Evolutionary conservation across 2,797 vertebrate genomes (phyloP).

Genomic region (Champsocephalus esox): DNA sequence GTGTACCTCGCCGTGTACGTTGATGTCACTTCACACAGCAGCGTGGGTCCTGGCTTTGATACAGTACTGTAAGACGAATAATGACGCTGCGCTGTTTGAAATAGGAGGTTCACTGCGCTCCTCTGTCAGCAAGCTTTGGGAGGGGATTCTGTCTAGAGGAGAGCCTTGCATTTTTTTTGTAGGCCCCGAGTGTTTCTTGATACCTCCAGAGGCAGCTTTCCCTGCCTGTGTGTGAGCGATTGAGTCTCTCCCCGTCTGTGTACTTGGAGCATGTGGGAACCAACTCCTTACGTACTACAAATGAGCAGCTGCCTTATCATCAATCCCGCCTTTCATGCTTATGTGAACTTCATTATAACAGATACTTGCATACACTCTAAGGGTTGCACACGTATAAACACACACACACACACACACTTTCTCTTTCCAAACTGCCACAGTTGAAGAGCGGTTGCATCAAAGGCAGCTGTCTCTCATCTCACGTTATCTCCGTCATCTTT

Average conservation of each 20-base stretch:
- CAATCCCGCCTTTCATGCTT: constrained; percentile 74
- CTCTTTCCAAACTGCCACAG: constrained; percentile 56
- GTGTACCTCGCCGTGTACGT: constrained; percentile 54
- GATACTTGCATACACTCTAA: constrained; percentile 41
- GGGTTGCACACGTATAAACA: constrained; percentile 18
- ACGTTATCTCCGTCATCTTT: constrained; percentile 74
- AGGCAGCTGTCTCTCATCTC: constrained; percentile 74
- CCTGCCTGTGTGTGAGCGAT: constrained; percentile 45
- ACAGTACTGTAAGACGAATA: constrained; percentile 61
- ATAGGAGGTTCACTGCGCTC: constrained; percentile 63
- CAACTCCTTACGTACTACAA: constrained; percentile 61
- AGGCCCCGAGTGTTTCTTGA: constrained; percentile 61
- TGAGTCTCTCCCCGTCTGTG: constrained; percentile 55
- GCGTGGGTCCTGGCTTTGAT: constrained; percentile 75
- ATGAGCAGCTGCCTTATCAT: constrained; percentile 78
- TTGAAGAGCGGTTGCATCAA: constrained; percentile 70
- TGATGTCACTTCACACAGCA: constrained; percentile 77
- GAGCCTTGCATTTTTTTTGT: constrained; percentile 66
- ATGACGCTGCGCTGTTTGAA: constrained; percentile 65
- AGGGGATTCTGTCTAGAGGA: constrained; percentile 70
- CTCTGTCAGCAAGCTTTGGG: constrained; percentile 67
- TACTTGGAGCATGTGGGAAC: constrained; percentile 54
- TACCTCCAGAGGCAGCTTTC: constrained; percentile 62
- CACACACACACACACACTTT: constrained; percentile 9
- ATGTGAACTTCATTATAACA: constrained; percentile 74